Percentiles rank a stretch among this genome's conserved stretches.
phyloP scores from a whole-genome alignment of 2,113 vertebrate species.

The Castor canadensis region DNA sequence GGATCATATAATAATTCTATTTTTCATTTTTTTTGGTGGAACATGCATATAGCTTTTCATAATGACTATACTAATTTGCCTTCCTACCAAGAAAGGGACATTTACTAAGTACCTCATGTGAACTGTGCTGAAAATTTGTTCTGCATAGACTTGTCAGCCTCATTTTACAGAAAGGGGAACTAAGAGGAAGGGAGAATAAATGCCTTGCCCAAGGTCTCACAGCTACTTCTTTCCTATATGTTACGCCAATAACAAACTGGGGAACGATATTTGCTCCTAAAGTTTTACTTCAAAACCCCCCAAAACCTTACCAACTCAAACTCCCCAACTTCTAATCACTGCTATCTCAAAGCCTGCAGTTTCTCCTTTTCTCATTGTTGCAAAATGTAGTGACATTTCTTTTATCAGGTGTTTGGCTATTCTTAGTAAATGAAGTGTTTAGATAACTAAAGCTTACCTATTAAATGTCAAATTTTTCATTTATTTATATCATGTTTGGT shows the following conservation, averaged over 20 bases:
- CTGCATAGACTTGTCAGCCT: not conserved
- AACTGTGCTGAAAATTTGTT: not conserved
- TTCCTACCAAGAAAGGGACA: not conserved
- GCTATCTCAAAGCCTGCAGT: not conserved
- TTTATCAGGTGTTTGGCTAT: constrained; percentile 39
- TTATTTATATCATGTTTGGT: constrained; percentile 48
- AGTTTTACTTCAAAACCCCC: constrained; percentile 4
- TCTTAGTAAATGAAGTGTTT: constrained; percentile 41
- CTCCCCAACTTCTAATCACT: not conserved
- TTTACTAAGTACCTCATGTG: not conserved
- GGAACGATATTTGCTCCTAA: not conserved
- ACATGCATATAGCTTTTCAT: not conserved
- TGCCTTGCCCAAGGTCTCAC: not conserved
- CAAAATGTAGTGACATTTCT: constrained; percentile 55
- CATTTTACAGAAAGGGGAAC: constrained; percentile 34
- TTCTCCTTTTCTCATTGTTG: constrained; percentile 7
- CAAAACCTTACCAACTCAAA: not conserved
- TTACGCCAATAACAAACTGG: not conserved
- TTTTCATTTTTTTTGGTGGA: not conserved
- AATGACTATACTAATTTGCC: not conserved
- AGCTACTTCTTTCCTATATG: not conserved
- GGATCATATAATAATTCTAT: too few relatives aligned
- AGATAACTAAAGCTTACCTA: constrained; percentile 46
- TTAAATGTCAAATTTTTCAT: constrained; percentile 61
- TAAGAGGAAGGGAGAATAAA: not conserved